These are phyloP conservation scores for Mystacides longicornis DNA, from an alignment of 2,888 invertebrate species.

Conservation along the genomic window DNA sequence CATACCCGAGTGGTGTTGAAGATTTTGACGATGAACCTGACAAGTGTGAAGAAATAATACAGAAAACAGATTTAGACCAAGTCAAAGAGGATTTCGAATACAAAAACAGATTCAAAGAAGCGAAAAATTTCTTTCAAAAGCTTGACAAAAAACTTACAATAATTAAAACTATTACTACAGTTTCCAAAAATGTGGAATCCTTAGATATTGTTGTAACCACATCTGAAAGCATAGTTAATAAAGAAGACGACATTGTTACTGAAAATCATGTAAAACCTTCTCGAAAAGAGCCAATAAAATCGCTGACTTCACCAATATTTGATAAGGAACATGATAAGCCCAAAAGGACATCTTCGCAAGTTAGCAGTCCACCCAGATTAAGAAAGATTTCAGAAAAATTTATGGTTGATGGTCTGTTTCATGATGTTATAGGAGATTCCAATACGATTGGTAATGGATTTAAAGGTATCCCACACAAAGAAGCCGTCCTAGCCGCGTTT, in stretches of 20 bases:
- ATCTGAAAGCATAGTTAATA: too few species aligned
- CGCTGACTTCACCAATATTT: conserved; percentile 25
- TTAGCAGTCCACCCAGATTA: conserved; percentile 30
- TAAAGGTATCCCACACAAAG: conserved; percentile 47
- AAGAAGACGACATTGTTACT: too few species aligned
- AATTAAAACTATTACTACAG: too few species aligned
- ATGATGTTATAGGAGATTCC: conserved; percentile 42
- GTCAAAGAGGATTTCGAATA: conserved; percentile 30
- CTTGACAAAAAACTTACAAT: background rate
- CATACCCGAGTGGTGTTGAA: too few species aligned
- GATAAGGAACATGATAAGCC: conserved; percentile 23
- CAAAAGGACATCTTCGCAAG: conserved; percentile 9
- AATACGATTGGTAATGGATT: conserved; percentile 44
- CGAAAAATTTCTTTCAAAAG: conserved; percentile 45
- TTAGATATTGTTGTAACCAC: too few species aligned
- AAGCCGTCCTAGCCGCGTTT: conserved; percentile 47
- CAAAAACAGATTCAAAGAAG: conserved; percentile 43
- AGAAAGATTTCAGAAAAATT: conserved; percentile 48
- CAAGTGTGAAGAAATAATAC: too few species aligned
- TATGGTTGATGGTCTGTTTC: conserved; percentile 45
- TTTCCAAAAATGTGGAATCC: conserved; percentile 33
- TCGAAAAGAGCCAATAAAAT: conserved; percentile 13
- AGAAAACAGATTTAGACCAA: background rate
- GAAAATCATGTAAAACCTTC: too few species aligned
- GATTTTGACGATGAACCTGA: too few species aligned